These are phyloP conservation scores for Sphaerophoria taeniata DNA, from an alignment of 2,888 invertebrate species.

Conservation along the genomic window DNA sequence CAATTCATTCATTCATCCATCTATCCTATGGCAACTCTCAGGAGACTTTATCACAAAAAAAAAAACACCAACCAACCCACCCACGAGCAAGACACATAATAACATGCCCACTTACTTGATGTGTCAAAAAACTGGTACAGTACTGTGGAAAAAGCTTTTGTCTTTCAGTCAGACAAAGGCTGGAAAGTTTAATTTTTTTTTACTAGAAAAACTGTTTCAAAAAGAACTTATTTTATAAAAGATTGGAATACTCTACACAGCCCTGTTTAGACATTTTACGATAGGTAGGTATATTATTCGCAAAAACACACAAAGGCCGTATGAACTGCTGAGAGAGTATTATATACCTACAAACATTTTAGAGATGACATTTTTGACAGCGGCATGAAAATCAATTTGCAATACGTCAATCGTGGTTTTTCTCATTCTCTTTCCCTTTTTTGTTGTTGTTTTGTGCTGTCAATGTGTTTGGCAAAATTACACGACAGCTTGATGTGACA, in stretches of 20 bases:
- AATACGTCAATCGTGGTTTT: slow-evolving; percentile 78
- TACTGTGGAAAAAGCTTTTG: background rate
- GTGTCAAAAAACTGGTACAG: slow-evolving; percentile 13
- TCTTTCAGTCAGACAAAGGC: too few species aligned
- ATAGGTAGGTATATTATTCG: slow-evolving; percentile 17
- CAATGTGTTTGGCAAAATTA: slow-evolving; percentile 61
- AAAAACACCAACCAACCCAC: background rate
- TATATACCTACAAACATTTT: slow-evolving; percentile 51
- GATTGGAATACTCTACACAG: background rate
- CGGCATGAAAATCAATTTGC: slow-evolving; percentile 81
- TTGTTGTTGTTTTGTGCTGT: slow-evolving; percentile 55
- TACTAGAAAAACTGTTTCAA: too few species aligned
- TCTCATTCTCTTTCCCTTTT: slow-evolving; percentile 48
- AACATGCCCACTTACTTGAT: slow-evolving; percentile 11
- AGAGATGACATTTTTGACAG: slow-evolving; percentile 77
- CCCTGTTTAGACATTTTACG: background rate
- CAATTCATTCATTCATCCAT: slow-evolving; percentile 21
- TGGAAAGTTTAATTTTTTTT: too few species aligned
- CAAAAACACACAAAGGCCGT: slow-evolving; percentile 31
- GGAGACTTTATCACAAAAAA: background rate
- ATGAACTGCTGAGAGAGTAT: slow-evolving; percentile 16
- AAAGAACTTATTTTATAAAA: too few species aligned
- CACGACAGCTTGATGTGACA: slow-evolving; percentile 69
- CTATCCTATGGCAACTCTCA: slow-evolving; percentile 28
- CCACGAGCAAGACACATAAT: background rate